Base-by-base conservation (phyloP, 2,113 vertebrate species). In the Lophotis ruficrista region DNA sequence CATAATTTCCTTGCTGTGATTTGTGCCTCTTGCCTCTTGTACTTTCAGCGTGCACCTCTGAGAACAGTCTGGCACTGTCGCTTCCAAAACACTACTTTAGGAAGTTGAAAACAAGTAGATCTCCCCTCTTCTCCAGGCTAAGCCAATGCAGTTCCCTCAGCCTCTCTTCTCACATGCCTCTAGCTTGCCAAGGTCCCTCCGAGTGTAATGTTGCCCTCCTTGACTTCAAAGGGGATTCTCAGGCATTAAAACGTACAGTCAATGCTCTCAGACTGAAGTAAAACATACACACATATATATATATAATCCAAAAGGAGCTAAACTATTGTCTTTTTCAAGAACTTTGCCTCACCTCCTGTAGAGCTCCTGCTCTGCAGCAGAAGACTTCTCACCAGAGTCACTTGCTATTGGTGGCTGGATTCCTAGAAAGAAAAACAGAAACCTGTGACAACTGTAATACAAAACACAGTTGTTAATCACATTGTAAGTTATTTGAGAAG, bases 331-430 rank as follows among this genome's bases (percentile, higher is more conserved):
- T 24, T 75, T 37, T 25, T 10, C 50, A 47, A 43, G 68, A 33
- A 13, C 30, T 68, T 31, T 14, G 50, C 62, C 98, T 95, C 87
- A 99, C 99, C 98, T 99, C 92, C 88, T 98, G 54, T 98, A 98
- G 11, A 98, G 96, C 27, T 99, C 99, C 72, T 99, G 98, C 33
- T 98, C 98, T 62, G 96, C 97, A 89, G 98, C 97, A 24, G 97
- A 83, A 22, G 94, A 31, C 31, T 97, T 97, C 58, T 94, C 82
- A 83, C 89, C 96, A 53, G 96, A 35, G 16, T 54, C 80, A 60
- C 87, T 76, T 28, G 88, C 41, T 23, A 14, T 62, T 22, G 96
- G 95, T 25, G 79, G 88, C 54, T 23, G 94, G 72, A 91, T 53
- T 70, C 90, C 98, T 98, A 81, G 14, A 94, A 77, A 47, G 25